These are phyloP conservation scores for Uromys caudimaculatus DNA, from an alignment of 2,797 vertebrate genomes.

Conservation along the genomic window DNA sequence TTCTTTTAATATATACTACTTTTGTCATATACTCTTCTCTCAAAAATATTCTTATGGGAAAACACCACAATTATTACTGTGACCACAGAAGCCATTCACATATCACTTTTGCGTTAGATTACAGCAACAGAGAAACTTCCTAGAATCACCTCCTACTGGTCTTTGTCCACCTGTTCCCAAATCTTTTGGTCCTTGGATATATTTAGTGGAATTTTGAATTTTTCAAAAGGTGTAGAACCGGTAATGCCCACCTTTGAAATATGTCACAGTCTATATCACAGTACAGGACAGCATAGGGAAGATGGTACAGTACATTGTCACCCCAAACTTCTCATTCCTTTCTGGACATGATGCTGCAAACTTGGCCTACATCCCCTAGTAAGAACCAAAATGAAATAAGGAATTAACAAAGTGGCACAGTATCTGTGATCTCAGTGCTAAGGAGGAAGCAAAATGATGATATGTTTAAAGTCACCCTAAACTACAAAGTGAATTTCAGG, in stretches of 20 bases:
- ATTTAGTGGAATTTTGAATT: background rate
- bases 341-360: background rate
- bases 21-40: background rate
- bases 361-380: background rate
- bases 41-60: conserved; percentile 22
- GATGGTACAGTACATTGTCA: background rate
- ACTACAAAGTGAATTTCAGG: background rate
- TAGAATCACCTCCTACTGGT: background rate
- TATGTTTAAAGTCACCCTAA: background rate
- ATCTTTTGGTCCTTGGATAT: background rate
- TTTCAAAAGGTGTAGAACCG: background rate
- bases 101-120: background rate
- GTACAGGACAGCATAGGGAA: background rate
- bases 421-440: background rate
- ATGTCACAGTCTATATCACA: background rate
- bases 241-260: background rate
- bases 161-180: background rate
- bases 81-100: background rate
- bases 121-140: conserved; percentile 9
- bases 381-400: conserved; percentile 9
- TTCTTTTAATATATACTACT: conserved; percentile 20
- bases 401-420: background rate
- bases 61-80: background rate
- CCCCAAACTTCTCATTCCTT: background rate
- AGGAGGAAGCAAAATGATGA: background rate